Conservation (phyloP, 1,140 invertebrate species). For the Neelides sp. region DNA sequence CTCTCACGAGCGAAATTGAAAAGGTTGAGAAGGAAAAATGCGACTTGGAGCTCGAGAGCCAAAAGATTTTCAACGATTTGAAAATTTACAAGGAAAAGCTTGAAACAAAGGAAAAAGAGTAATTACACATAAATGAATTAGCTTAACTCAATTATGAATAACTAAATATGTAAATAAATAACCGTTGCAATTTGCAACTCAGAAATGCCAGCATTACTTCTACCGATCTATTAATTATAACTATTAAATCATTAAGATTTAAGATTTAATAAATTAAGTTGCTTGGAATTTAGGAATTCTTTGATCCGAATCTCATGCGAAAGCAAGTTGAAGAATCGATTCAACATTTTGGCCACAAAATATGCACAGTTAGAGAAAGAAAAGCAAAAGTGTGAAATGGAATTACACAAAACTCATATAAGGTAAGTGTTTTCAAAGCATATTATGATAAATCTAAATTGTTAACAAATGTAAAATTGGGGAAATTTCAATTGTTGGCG, state of each 20-base stretch:
- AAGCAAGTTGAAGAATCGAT: background rate
- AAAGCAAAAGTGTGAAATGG: background rate
- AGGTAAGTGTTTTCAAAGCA: background rate
- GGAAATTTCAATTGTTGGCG: background rate
- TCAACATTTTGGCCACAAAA: slow-evolving; percentile 6
- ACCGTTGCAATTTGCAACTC: background rate
- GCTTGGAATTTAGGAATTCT: slow-evolving; percentile 5
- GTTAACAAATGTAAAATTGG: background rate
- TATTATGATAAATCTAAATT: background rate
- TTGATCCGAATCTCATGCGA: background rate
- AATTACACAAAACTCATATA: background rate
- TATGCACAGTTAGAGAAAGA: slow-evolving; percentile 8
- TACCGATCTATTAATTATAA: too few species aligned
- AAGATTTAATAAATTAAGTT: too few species aligned
- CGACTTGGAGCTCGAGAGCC: too few species aligned
- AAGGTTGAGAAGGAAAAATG: too few species aligned
- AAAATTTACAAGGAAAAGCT: too few species aligned
- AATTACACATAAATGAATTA: too few species aligned
- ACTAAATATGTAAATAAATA: too few species aligned
- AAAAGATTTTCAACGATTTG: too few species aligned
- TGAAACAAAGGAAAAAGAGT: too few species aligned
- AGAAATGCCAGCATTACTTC: background rate
- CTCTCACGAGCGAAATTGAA: background rate
- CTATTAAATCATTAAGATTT: too few species aligned
- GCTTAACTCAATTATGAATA: too few species aligned